phyloP scores from a whole-genome alignment of 2,888 invertebrate species.

The Agriopis marginaria region DNA sequence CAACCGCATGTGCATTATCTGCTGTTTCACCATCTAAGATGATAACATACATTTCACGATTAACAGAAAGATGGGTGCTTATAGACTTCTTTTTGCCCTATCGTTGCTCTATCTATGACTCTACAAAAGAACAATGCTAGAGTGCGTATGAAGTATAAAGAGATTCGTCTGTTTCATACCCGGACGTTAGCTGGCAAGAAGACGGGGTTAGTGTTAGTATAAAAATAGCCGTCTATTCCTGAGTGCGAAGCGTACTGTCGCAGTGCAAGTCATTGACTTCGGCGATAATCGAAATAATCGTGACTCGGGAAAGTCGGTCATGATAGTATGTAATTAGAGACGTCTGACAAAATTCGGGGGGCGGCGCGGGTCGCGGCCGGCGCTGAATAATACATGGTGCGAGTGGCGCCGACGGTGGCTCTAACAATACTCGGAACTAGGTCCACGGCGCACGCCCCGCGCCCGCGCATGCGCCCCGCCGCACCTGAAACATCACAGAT shows the following conservation, averaged over 20 bases:
- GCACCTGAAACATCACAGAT: constrained; percentile 50
- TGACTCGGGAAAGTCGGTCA: constrained; percentile 76
- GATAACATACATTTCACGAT: constrained; percentile 2
- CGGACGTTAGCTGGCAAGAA: constrained; percentile 41
- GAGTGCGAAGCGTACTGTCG: constrained; percentile 54
- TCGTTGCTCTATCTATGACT: too few species aligned
- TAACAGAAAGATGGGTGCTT: not conserved
- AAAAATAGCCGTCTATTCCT: constrained; percentile 48
- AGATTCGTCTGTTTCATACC: constrained; percentile 30
- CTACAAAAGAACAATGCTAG: not conserved
- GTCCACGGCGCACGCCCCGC: constrained; percentile 55
- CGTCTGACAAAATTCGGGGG: constrained; percentile 77
- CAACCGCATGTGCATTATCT: constrained; percentile 20
- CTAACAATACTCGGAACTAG: constrained; percentile 72
- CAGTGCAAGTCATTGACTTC: constrained; percentile 63
- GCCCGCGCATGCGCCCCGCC: constrained; percentile 44
- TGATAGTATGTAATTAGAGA: constrained; percentile 78
- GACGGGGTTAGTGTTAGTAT: constrained; percentile 43
- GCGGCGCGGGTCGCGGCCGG: constrained; percentile 75
- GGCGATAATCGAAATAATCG: constrained; percentile 68
- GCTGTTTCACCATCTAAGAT: not conserved
- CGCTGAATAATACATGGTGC: constrained; percentile 78
- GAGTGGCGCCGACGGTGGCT: constrained; percentile 58
- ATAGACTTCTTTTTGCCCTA: not conserved
- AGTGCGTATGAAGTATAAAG: constrained; percentile 21